Conservation (phyloP, 2,113 vertebrate species). For the Dicrurus megarhynchus region DNA sequence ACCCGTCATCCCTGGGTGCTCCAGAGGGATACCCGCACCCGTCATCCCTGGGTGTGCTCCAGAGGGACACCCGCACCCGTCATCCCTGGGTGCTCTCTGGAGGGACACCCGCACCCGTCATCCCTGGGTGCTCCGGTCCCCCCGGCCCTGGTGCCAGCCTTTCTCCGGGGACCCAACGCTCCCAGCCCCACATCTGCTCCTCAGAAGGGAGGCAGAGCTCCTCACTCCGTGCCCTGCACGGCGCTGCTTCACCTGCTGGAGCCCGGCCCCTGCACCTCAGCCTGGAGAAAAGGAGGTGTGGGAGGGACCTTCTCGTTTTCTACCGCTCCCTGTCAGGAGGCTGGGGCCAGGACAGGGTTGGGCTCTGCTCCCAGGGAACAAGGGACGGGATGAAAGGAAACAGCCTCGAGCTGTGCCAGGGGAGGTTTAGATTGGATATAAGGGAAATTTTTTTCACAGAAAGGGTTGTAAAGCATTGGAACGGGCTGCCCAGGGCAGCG, state of each 20-base stretch:
- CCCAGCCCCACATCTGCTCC: rapidly evolving
- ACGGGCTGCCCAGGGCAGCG: not conserved
- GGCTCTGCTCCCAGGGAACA: not conserved
- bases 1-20: rapidly evolving
- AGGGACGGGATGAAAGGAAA: not conserved
- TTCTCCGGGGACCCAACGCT: rapidly evolving
- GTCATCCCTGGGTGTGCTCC: rapidly evolving
- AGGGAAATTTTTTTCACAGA: not conserved
- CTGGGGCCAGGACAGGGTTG: not conserved
- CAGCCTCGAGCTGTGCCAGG: no score
- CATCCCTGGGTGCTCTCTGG: not conserved
- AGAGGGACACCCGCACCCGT: rapidly evolving
- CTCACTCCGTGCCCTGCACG: not conserved
- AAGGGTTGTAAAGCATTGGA: not conserved
- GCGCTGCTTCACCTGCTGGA: not conserved
- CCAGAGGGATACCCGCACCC: rapidly evolving
- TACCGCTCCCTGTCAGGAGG: rapidly evolving
- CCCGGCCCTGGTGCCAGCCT: not conserved
- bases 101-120: rapidly evolving
- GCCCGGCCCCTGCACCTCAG: rapidly evolving
- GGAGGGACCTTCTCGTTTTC: no score
- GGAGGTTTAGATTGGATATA: not conserved
- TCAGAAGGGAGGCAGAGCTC: not conserved
- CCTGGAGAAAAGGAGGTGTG: not conserved
- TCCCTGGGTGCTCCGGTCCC: not conserved